Base-by-base conservation (phyloP, 2,888 invertebrate genomes). In the Himalopsyche japonica region DNA sequence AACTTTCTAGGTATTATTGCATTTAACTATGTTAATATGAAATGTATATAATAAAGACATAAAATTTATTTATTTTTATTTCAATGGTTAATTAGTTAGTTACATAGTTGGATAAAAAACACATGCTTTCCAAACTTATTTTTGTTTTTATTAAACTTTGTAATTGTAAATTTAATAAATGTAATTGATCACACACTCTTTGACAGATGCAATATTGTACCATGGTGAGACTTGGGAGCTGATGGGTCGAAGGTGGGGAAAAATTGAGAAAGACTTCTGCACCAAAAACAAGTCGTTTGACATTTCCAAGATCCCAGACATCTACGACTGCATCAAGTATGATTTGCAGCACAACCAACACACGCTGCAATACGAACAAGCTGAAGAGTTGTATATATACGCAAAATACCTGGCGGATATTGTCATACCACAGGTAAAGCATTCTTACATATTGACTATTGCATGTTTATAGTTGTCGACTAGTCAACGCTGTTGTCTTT, bases 191-290 rank as follows among this genome's bases (percentile, higher is more conserved):
- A 80, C 43, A 43, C 43, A 43, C 43, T 43, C 15, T 43, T 43
- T 43, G 43, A 43, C 89, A 95, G 98, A 98, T 89, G 96, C 97
- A 4, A 96, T 97, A 84, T 92, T 99, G 8, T 99, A 99, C 91
- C 98, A 99, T 89, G 98, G 98, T 5, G 99, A 99, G 91, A 98
- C 98, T 0, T 99, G 99, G 99, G 99, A 99, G 89, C 92, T 99
- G 86, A 98, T 99, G 97, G 97, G 98, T 7, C 94, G 99, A 27
- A 94, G 99, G 18, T 99, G 99, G 99, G 97, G 97, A 70, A 99
- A 99, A 91, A 96, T 99, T 82, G 98, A 99, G 89, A 99, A 99
- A 90, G 99, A 99, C 90, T 99, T 99, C 90, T 97, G 96, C 89
- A 96, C 97, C 0, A 98, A 98, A 90, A 96, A 96, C 88, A 97